A percentile compares a stretch with the other conserved stretches of the same genome.
These are phyloP conservation scores for Anas platyrhynchos DNA, from an alignment of 2,113 vertebrate species.

Conservation along the genomic window DNA sequence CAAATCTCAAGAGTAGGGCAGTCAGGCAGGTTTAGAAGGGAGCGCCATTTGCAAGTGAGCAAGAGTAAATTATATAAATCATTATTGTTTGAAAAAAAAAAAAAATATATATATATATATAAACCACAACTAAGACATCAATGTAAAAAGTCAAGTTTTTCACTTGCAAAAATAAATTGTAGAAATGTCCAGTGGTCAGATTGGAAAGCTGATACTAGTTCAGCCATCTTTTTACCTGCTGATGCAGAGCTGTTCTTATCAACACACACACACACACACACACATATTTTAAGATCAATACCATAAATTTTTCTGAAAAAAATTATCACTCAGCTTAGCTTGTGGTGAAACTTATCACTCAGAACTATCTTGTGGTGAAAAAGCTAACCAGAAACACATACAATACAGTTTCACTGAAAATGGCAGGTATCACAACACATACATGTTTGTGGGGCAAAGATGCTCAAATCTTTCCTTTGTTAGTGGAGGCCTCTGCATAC, in stretches of 20 bases:
- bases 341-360: background rate
- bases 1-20: background rate
- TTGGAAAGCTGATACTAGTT: background rate
- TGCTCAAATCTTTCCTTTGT: background rate
- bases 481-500: background rate
- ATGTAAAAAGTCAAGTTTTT: background rate
- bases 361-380: background rate
- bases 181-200: background rate
- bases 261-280: background rate
- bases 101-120: background rate
- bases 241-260: background rate
- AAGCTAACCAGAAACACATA: background rate
- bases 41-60: background rate
- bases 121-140: background rate
- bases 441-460: background rate
- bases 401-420: background rate
- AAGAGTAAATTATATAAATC: background rate
- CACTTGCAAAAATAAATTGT: background rate
- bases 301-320: background rate
- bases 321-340: background rate
- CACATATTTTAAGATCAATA: background rate
- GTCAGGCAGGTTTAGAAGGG: background rate
- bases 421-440: background rate
- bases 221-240: background rate
- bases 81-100: background rate